Conservation (phyloP, 2,113 vertebrate genomes). For the Phalacrocorax aristotelis region DNA sequence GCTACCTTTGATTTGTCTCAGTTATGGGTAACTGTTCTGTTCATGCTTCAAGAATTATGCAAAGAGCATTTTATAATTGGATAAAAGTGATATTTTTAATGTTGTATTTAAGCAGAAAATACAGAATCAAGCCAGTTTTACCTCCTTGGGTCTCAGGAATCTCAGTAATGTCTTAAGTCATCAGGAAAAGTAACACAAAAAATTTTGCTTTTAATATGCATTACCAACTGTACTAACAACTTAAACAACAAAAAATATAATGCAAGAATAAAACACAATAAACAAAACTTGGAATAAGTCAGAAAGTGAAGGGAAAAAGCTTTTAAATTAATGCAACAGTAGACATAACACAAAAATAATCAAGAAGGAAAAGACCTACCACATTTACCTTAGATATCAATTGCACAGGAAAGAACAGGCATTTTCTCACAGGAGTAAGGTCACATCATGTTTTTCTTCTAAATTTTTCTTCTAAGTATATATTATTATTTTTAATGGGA, state of each 20-base stretch:
- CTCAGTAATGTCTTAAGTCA: background rate
- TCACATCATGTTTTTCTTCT: background rate
- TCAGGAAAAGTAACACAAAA: background rate
- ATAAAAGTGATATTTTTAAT: background rate
- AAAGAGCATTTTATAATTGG: background rate
- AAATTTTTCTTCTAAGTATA: background rate
- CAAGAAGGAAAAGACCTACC: background rate
- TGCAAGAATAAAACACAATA: background rate
- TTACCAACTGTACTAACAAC: background rate
- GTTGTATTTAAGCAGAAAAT: background rate
- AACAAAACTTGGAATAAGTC: background rate
- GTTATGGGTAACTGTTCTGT: background rate
- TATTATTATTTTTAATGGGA: background rate
- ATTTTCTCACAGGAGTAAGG: background rate
- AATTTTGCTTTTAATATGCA: background rate
- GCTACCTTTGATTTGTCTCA: background rate
- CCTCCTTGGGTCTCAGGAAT: background rate
- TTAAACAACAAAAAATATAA: background rate
- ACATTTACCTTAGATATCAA: background rate
- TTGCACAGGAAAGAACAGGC: background rate
- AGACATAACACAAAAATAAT: background rate
- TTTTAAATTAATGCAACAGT: background rate
- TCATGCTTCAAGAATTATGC: background rate
- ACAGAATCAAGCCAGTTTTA: background rate
- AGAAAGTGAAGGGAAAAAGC: background rate